Base-by-base conservation (phyloP, 2,797 vertebrate species). In the Enteromius paludinosus region DNA sequence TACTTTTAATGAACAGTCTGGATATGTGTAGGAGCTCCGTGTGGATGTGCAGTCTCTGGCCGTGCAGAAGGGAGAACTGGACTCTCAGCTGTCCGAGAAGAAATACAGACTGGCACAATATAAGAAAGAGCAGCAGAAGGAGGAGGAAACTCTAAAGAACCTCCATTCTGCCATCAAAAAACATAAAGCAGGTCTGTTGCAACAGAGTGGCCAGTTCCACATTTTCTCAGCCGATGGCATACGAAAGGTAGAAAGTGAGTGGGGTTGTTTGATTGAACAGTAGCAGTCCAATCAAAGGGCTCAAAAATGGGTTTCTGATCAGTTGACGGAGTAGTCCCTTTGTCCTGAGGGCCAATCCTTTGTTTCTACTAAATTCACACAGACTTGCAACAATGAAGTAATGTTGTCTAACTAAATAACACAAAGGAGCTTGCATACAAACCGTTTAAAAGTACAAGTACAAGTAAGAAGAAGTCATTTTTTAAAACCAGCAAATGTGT, bases 61-160 rank as follows among this genome's bases (percentile, higher is more conserved):
- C 78, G 84, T 84, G 86, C 94, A 96, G 87, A 96, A 92, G 88
- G 91, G 93, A 87, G 94, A 96, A 82, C 88, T 96, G 84, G 94
- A 92, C 65, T 90, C 89, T 20, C 94, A 96, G 73, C 85, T 96
- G 28, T 90, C 85, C 30, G 95, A 96, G 90, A 95, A 88, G 59
- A 95, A 89, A 88, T 69, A 85, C 10, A 93, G 94, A 23, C 90
- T 96, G 80, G 82, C 78, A 2, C 85, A 91, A 23, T 71, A 93
- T 82, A 94, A 89, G 83, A 94, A 95, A 78, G 94, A 95, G 78
- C 87, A 92, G 89, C 89, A 83, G 81, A 90, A 92, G 69, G 94
- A 94, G 62, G 93, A 96, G 64, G 92, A 92, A 80, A 92, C 87
- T 14, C 91, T 96, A 68, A 92, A 94, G 85, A 90, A 80, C 74